Percentiles rank a stretch among this genome's conserved stretches.
phyloP scores from a whole-genome alignment of 2,888 invertebrate genomes.

The Agrypnus murinus region DNA sequence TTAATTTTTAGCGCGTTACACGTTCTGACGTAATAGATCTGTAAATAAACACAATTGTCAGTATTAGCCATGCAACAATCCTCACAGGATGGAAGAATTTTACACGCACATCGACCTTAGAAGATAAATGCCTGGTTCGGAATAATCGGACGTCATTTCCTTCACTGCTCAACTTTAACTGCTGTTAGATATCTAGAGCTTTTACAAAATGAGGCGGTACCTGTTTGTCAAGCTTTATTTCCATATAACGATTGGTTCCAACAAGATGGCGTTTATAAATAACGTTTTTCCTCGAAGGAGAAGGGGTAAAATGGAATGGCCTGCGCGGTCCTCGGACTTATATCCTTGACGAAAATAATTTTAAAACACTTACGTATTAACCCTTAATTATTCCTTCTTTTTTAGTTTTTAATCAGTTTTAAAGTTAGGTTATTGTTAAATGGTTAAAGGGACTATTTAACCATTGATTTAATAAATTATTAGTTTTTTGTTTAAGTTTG shows the following conservation, averaged over 20 bases:
- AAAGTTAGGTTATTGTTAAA: not conserved
- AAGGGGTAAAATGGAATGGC: too few species aligned
- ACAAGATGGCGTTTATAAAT: slow-evolving; percentile 12
- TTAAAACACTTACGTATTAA: not conserved
- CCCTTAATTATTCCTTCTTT: too few species aligned
- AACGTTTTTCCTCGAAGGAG: not conserved
- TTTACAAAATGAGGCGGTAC: not conserved
- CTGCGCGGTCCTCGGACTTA: not conserved
- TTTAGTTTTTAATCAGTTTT: not conserved
- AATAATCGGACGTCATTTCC: not conserved
- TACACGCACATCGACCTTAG: not conserved
- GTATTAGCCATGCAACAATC: not conserved
- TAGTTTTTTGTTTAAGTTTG: not conserved
- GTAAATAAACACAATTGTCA: slow-evolving; percentile 2
- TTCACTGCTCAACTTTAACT: not conserved
- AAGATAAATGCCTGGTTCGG: slow-evolving; percentile 5
- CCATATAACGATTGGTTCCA: slow-evolving; percentile 6
- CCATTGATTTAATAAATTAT: slow-evolving; percentile 1
- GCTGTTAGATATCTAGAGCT: slow-evolving; percentile 1
- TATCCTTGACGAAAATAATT: not conserved
- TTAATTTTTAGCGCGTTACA: too few species aligned
- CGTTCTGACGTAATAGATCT: too few species aligned
- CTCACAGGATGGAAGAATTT: not conserved
- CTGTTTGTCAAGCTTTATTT: not conserved
- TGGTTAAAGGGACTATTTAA: not conserved